Base-by-base conservation (phyloP, 2,113 vertebrate genomes). In the Phycodurus eques region DNA sequence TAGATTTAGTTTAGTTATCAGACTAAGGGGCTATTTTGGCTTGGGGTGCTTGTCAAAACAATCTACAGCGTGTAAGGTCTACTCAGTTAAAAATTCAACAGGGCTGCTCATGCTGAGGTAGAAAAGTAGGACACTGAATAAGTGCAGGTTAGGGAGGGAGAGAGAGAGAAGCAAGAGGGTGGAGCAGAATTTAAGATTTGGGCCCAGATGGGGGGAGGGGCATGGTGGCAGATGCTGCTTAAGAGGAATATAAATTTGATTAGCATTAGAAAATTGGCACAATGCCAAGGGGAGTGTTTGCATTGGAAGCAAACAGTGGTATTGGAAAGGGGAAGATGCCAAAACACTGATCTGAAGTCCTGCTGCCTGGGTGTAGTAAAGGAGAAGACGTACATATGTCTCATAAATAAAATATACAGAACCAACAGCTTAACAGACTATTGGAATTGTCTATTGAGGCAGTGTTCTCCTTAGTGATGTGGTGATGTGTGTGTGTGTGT, bases 381-480 rank as follows among this genome's bases (percentile, higher is more conserved):
- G 79, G 44, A 75, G 65, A 72, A 80, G 68, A 80, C 49, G 70
- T 77, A 84, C 83, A 84, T 80, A 84, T 80, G 81, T 74, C 69
- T 83, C 69, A 88, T 89, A 75, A 90, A 91, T 91, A 89, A 91
- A 85, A 76, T 80, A 88, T 80, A 68, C 5, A 72, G 73, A 75
- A 80, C 82, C 90, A 89, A 91, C 75, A 86, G 80, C 78, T 81
- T 75, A 79, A 70, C 27, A 17, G 76, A 79, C 72, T 67, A 76
- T 78, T 85, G 81, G 71, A 68, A 80, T 75, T 75, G 71, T 81
- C 66, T 69, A 71, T 61, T 59, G 53, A 79, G 64, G 68, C 14
- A 63, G 33, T 54, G 39, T 62, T 11, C 69, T 78, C 67, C 68
- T 65, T 63, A 70, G 72, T 62, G 65, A 27, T 61, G 71, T 73